These are phyloP conservation scores for Elymnias hypermnestra DNA, from an alignment of 1,140 invertebrate species.

Conservation along the genomic window DNA sequence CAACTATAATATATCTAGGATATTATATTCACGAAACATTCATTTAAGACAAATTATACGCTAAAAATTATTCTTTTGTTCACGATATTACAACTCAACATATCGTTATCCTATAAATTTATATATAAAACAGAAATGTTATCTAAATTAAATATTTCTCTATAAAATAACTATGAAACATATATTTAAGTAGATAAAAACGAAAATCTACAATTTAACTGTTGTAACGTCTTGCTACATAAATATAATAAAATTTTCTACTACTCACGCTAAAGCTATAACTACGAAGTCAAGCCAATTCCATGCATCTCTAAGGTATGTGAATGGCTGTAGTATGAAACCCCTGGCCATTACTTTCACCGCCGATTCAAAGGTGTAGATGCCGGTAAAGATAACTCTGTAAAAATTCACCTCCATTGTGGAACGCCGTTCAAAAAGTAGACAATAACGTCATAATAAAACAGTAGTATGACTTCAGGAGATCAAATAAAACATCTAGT, in stretches of 20 bases:
- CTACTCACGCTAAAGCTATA: constrained; percentile 99
- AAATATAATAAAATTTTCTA: constrained; percentile 67
- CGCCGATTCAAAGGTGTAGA: constrained; percentile 99
- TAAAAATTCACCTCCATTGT: constrained; percentile 77
- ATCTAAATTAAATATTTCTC: constrained; percentile 24
- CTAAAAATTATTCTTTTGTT: background rate
- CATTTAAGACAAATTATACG: constrained; percentile 4
- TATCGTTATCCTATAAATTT: constrained; percentile 3
- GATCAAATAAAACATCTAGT: constrained; percentile 28
- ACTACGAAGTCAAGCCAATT: constrained; percentile 99
- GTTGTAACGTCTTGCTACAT: constrained; percentile 50
- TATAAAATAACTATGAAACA: constrained; percentile 47
- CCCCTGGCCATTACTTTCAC: constrained; percentile 99
- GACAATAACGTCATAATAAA: constrained; percentile 48
- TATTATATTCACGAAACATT: constrained; percentile 1
- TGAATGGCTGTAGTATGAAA: constrained; percentile 99
- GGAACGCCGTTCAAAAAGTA: constrained; percentile 65
- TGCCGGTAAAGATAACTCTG: constrained; percentile 99
- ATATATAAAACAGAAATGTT: constrained; percentile 19
- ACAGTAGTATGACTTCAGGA: constrained; percentile 26
- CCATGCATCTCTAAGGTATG: constrained; percentile 99
- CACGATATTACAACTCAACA: background rate
- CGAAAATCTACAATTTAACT: constrained; percentile 53
- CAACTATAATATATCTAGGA: constrained; percentile 22
- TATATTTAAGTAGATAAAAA: constrained; percentile 43